A percentile compares a stretch with the other conserved stretches of the same genome.
phyloP scores from a whole-genome alignment of 2,113 vertebrate species.

The Hoplias malabaricus region DNA sequence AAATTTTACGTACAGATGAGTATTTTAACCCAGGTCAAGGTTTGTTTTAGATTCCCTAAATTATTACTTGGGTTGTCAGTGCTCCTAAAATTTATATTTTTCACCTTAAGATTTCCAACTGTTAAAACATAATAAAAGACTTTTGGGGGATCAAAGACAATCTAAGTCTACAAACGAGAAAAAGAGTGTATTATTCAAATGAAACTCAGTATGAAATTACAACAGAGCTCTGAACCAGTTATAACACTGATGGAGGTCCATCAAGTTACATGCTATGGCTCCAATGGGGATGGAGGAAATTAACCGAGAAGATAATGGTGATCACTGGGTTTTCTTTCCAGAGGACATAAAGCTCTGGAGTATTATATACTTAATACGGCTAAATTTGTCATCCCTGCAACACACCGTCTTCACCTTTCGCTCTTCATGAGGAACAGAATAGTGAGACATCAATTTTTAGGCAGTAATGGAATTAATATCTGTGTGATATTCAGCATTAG shows the following conservation, averaged over 20 bases:
- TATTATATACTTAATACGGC: slow-evolving; percentile 23
- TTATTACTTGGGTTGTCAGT: too few species aligned
- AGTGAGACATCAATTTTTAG: not conserved
- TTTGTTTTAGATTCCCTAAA: too few species aligned
- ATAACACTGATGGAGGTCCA: slow-evolving; percentile 8
- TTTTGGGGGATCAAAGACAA: not conserved
- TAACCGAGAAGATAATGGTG: slow-evolving; percentile 10
- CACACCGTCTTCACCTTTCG: not conserved
- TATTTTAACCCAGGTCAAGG: too few species aligned
- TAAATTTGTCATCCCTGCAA: slow-evolving; percentile 9
- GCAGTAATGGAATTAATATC: slow-evolving; percentile 13
- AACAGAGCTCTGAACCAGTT: not conserved
- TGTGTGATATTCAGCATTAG: not conserved
- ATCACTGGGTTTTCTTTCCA: slow-evolving; percentile 13
- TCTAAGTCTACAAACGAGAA: not conserved
- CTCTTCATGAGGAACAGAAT: not conserved
- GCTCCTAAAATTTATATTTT: too few species aligned
- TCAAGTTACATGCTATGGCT: slow-evolving; percentile 2
- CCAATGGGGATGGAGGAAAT: slow-evolving; percentile 9
- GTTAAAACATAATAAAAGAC: not conserved
- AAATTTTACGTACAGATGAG: too few species aligned
- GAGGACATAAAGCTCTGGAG: slow-evolving; percentile 9
- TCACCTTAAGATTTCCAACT: too few species aligned
- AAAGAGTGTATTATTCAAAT: not conserved
- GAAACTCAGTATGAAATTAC: not conserved